phyloP scores from a whole-genome alignment of 2,797 vertebrate genomes.

The Lates japonicus region DNA sequence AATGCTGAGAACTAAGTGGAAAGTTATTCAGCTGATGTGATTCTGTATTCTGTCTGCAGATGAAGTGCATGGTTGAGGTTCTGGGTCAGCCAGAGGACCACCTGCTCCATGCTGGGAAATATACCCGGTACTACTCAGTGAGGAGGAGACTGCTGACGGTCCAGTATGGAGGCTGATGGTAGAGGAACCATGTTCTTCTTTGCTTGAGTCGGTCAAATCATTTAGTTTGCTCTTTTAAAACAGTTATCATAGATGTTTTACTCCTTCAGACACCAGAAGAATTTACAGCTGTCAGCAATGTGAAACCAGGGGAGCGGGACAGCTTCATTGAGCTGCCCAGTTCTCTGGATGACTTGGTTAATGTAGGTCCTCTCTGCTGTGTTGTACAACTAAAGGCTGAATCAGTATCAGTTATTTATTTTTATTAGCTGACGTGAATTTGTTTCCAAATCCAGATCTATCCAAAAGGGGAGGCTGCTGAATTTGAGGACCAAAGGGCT shows the following conservation, averaged over 20 bases:
- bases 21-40: conserved; percentile 1
- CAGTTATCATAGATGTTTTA: not conserved
- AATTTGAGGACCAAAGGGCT: conserved; percentile 13
- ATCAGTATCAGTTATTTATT: not conserved
- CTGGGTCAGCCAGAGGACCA: conserved; percentile 39
- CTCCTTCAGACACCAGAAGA: conserved; percentile 27
- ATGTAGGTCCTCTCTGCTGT: conserved; percentile 6
- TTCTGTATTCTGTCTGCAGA: conserved; percentile 27
- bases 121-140: conserved; percentile 12
- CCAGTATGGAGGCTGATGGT: conserved; percentile 33
- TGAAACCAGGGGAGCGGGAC: not conserved
- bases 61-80: conserved; percentile 42
- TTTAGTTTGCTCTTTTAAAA: not conserved
- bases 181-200: not conserved
- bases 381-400: not conserved
- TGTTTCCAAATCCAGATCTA: conserved; percentile 29
- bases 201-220: not conserved
- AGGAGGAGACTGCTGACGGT: not conserved
- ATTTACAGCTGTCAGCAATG: not conserved
- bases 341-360: conserved; percentile 29
- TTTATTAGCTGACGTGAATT: not conserved
- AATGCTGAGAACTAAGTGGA: not conserved
- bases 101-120: conserved; percentile 17
- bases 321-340: not conserved
- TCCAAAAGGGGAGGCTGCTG: not conserved